These are phyloP conservation scores for Pteromalus puparum DNA, from an alignment of 1,140 invertebrate species.

Conservation along the genomic window DNA sequence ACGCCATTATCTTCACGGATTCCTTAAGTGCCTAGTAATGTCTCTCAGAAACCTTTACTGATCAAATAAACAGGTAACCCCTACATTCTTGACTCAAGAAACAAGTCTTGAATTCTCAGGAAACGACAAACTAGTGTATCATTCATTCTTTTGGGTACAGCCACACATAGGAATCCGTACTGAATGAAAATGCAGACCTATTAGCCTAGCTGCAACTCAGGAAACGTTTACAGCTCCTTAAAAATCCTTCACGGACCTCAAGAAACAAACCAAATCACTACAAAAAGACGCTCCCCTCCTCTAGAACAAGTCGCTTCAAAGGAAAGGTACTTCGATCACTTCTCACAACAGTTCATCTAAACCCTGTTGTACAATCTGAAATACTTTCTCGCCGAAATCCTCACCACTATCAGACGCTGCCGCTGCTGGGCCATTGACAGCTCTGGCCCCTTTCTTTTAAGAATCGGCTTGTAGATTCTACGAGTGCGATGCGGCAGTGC, in stretches of 20 bases:
- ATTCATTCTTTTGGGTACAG: constrained; percentile 1
- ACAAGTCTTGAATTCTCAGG: too few relatives aligned
- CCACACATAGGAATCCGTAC: constrained; percentile 2
- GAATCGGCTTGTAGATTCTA: background rate
- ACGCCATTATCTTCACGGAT: background rate
- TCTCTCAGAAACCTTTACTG: too few relatives aligned
- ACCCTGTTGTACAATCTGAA: background rate
- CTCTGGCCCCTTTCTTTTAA: background rate
- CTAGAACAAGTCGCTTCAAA: too few relatives aligned
- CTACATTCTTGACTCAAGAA: background rate
- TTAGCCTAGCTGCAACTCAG: too few relatives aligned
- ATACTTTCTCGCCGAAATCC: background rate
- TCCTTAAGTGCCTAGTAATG: background rate
- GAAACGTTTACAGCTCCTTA: background rate
- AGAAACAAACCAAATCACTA: background rate
- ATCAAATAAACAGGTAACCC: too few relatives aligned
- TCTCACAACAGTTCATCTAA: background rate
- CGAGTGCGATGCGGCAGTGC: background rate
- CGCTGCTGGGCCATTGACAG: background rate
- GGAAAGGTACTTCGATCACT: background rate
- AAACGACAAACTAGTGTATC: background rate
- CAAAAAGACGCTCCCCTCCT: background rate
- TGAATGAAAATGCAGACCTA: background rate
- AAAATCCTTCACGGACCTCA: background rate
- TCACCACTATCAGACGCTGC: background rate